Evolutionary conservation across 2,888 invertebrate species (phyloP).

Genomic region (Apocheima hispidaria): DNA sequence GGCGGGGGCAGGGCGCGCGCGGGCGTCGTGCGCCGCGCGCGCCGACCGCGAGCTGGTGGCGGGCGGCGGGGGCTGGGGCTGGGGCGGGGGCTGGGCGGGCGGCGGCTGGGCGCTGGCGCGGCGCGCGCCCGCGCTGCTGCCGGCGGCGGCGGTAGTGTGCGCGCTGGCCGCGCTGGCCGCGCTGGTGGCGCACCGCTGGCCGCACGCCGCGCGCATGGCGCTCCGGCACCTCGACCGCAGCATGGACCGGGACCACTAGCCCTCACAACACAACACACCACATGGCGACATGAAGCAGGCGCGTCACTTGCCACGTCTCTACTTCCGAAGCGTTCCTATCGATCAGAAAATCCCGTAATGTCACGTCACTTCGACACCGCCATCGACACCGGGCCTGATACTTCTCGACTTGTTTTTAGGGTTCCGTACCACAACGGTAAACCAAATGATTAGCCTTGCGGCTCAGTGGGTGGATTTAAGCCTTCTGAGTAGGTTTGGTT

Average conservation of each 20-base stretch:
- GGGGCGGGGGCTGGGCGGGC: conserved; percentile 71
- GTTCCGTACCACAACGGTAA: too few species aligned
- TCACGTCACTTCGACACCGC: too few species aligned
- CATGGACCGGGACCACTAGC: not conserved
- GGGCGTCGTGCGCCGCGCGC: conserved; percentile 86
- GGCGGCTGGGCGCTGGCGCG: conserved; percentile 81
- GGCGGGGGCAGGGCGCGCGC: conserved; percentile 90
- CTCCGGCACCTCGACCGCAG: conserved; percentile 20
- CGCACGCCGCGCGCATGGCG: conserved; percentile 8
- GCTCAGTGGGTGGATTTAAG: too few species aligned
- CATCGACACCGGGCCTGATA: too few species aligned
- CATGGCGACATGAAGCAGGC: not conserved
- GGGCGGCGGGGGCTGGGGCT: conserved; percentile 95
- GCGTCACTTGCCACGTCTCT: not conserved
- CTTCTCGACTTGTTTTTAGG: too few species aligned
- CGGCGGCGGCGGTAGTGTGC: conserved; percentile 67
- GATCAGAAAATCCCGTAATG: too few species aligned
- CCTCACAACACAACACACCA: not conserved
- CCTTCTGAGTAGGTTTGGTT: too few species aligned
- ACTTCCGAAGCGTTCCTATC: too few species aligned
- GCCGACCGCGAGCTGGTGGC: conserved; percentile 92
- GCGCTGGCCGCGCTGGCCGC: conserved; percentile 30
- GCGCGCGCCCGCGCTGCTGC: conserved; percentile 87
- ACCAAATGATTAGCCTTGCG: too few species aligned
- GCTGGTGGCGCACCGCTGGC: conserved; percentile 17